phyloP scores from a whole-genome alignment of 1,140 invertebrate genomes.

The Sitophilus oryzae region DNA sequence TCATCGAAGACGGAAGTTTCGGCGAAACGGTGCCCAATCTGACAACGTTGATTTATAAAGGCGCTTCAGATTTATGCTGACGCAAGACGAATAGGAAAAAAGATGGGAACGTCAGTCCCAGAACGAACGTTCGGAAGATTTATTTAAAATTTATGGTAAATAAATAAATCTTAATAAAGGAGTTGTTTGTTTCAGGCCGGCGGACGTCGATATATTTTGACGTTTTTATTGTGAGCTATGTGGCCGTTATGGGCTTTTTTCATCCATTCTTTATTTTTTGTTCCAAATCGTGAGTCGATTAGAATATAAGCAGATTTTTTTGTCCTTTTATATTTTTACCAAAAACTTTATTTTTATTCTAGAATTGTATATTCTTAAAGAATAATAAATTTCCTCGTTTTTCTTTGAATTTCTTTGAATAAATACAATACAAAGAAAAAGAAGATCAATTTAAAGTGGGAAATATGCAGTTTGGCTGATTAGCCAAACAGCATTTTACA shows the following conservation, averaged over 20 bases:
- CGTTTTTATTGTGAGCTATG: slow-evolving; percentile 12
- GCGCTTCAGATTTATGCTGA: slow-evolving; percentile 19
- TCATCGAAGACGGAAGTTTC: neutral
- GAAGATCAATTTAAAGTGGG: too few relatives aligned
- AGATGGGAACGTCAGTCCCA: slow-evolving; percentile 22
- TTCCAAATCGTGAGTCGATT: too few relatives aligned
- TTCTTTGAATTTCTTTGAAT: too few relatives aligned
- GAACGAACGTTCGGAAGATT: slow-evolving; percentile 14
- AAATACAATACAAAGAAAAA: too few relatives aligned
- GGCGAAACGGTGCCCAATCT: slow-evolving; percentile 5
- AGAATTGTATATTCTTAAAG: too few relatives aligned
- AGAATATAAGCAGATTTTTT: too few relatives aligned
- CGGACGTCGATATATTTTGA: slow-evolving; percentile 16
- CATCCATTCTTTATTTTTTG: too few relatives aligned
- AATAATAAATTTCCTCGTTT: too few relatives aligned
- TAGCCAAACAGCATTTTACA: too few relatives aligned
- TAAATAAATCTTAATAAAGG: slow-evolving; percentile 27
- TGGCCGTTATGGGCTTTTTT: neutral
- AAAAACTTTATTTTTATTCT: too few relatives aligned
- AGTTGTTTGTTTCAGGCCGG: slow-evolving; percentile 22
- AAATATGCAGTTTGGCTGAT: too few relatives aligned
- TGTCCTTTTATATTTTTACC: too few relatives aligned
- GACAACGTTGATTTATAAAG: slow-evolving; percentile 18
- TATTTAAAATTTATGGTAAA: slow-evolving; percentile 27
- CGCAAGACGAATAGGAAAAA: slow-evolving; percentile 24